Base-by-base conservation (phyloP, 2,797 vertebrate species). In the Sebastes hubbsi region DNA sequence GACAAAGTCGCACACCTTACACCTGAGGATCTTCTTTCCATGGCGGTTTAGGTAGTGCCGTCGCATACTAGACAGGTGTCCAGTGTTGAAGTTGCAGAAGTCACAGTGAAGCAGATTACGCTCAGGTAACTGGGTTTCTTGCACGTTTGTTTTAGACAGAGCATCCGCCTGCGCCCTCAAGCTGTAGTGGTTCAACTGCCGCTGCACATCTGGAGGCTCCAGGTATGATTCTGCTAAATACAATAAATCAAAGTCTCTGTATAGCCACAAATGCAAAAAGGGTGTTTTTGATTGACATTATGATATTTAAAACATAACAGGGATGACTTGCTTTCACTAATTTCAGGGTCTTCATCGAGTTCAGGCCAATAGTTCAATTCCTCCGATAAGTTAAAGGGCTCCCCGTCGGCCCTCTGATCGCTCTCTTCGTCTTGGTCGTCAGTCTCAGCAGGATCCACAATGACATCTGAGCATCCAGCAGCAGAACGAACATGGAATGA, bases 1-100 rank as follows among this genome's bases (percentile, higher is more conserved):
- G 87, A 97, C 97, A 88, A 98, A 99, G 49, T 94, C 91, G 80
- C 98, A 99, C 86, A 97, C 97, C 93, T 97, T 98, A 92, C 98
- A 99, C 85, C 95, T 96, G 89, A 97, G 94, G 38, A 98, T 94
- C 86, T 97, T 98, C 84, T 97, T 98, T 62, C 97, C 97, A 1
- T 99, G 97, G 20, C 97, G 96, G 88, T 97, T 97, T 38, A 96
- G 82, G 90, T 97, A 98, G 88, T 99, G 98, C 30, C 97, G 96
- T 6, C 97, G 92, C 78, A 98, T 95, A 86, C 96, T 97, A 36
- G 97, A 96, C 82, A 97, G 94, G 86, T 98, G 97, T 80, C 91
- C 96, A 58, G 96, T 96, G 52, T 93, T 96, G 94, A 98, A 99
- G 87, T 96, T 96, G 88, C 98, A 99, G 90, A 97, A 95, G 95